phyloP scores from a whole-genome alignment of 2,797 vertebrate genomes.

The Danio albolineatus region DNA sequence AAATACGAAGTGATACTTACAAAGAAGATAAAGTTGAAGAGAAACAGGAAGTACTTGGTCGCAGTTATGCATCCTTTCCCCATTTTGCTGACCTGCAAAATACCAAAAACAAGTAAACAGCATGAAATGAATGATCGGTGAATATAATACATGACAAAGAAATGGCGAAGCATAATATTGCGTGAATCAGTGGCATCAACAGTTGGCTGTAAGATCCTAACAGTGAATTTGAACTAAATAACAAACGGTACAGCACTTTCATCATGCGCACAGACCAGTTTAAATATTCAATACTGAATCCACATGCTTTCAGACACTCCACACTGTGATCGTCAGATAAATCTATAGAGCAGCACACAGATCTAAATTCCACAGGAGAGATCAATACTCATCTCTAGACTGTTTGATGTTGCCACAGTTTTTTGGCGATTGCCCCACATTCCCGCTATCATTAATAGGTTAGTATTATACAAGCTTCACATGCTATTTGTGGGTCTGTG shows the following conservation, averaged over 20 bases:
- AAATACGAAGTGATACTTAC: slow-evolving; percentile 62
- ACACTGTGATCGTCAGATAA: neutral
- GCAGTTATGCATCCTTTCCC: slow-evolving; percentile 70
- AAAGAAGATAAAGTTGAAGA: slow-evolving; percentile 74
- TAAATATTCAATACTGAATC: slow-evolving; percentile 12
- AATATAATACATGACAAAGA: neutral
- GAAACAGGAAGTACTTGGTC: slow-evolving; percentile 74
- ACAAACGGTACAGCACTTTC: neutral
- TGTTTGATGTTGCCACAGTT: neutral
- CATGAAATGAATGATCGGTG: neutral
- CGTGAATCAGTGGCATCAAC: neutral
- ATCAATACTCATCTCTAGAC: slow-evolving; percentile 4
- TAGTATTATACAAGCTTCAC: slow-evolving; percentile 30
- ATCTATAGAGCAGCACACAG: neutral
- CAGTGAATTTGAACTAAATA: neutral
- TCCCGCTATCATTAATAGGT: slow-evolving; percentile 37
- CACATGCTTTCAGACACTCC: slow-evolving; percentile 8
- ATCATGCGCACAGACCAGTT: slow-evolving; percentile 8
- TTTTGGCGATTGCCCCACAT: slow-evolving; percentile 30
- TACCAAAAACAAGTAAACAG: neutral
- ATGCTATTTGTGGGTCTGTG: slow-evolving; percentile 1
- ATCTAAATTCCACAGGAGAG: slow-evolving; percentile 12
- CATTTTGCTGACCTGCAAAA: slow-evolving; percentile 61
- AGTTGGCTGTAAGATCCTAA: neutral
- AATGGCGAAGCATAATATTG: neutral